Base-by-base conservation (phyloP, 1,140 invertebrate genomes). In the Rhysida immarginata region DNA sequence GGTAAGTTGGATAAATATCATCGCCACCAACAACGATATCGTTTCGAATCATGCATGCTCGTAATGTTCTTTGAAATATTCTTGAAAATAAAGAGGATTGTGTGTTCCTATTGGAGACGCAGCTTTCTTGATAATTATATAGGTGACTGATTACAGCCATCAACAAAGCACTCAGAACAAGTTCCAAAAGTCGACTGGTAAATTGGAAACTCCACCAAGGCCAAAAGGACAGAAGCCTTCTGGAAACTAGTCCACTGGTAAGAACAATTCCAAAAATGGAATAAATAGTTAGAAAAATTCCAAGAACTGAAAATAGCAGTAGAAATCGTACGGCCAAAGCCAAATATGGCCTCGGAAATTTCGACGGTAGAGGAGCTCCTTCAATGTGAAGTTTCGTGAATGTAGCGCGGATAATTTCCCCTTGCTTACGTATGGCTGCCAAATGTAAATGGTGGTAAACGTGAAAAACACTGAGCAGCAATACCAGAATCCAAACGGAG, bases 251-350 rank as follows among this genome's bases (percentile, higher is more conserved):
- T 62, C 78, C 70, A 67, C 76, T 68, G 5, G 85, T 79, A 11
- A 82, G 81, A 63, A 87, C 81, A 57, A 89, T 81, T 0, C 84
- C 86, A 64, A 86, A 91, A 13, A 91, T 76, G 62, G 90, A 86
- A 5, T 92, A 74, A 0, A 79, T 77, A 3, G 84, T 85, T 71
- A 87, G 78, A 2, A 90, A 64, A 20, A 91, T 76, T 65, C 88
- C 89, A 13, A 91, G 69, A 53, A 92, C 70, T 0, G 88, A 85
- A 0, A 84, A 84, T 0, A 85, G 82, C 53, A 93, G 79, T 13
- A 85, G 90, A 27, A 90, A 85, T 56, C 87, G 85, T 26, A 90
- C 85, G 1, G 87, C 86, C 59, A 69, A 84, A 81, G 45, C 81
- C 0, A 85, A 77, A 75, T 61, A 68, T 24, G 67, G 65, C 51